A percentile compares a stretch with the other conserved stretches of the same genome.
These are phyloP conservation scores for Austrolebias charrua DNA, from an alignment of 2,797 vertebrate genomes.

Conservation along the genomic window DNA sequence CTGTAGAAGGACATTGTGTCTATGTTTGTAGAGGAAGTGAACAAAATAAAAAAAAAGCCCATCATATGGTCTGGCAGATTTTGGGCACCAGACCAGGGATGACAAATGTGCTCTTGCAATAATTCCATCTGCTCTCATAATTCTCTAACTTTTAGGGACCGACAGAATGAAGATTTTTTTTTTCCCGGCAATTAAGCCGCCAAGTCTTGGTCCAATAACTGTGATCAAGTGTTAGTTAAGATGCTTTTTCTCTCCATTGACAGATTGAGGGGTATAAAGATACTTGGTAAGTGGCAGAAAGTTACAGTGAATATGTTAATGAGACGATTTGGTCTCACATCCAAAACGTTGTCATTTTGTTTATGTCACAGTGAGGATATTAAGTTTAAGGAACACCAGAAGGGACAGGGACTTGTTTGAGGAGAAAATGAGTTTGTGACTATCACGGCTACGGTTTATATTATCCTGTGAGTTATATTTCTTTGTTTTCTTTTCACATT, in stretches of 20 bases:
- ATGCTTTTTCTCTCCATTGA: slow-evolving; percentile 79
- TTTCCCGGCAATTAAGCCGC: slow-evolving; percentile 79
- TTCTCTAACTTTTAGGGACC: slow-evolving; percentile 86
- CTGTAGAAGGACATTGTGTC: slow-evolving; percentile 66
- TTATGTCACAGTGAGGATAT: slow-evolving; percentile 61
- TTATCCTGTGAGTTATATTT: slow-evolving; percentile 5
- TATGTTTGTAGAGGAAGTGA: slow-evolving; percentile 83
- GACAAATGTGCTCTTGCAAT: slow-evolving; percentile 87
- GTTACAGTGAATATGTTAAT: slow-evolving; percentile 81
- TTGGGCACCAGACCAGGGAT: slow-evolving; percentile 84
- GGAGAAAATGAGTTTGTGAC: slow-evolving; percentile 18
- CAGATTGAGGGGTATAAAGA: slow-evolving; percentile 83
- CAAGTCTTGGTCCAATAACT: slow-evolving; percentile 81
- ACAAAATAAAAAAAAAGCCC: slow-evolving; percentile 82
- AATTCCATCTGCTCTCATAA: slow-evolving; percentile 88
- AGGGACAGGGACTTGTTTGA: slow-evolving; percentile 30
- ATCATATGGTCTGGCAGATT: slow-evolving; percentile 91
- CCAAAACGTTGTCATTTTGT: slow-evolving; percentile 71
- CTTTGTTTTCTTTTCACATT: slow-evolving; percentile 35
- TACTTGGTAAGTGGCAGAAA: slow-evolving; percentile 78
- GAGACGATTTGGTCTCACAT: slow-evolving; percentile 68
- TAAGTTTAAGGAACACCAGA: slow-evolving; percentile 52
- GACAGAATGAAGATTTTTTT: slow-evolving; percentile 76
- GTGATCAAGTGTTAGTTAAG: slow-evolving; percentile 81
- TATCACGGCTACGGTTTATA: slow-evolving; percentile 7